Evolutionary conservation across 2,113 vertebrate species (phyloP), one percentile per base, ranked within the genome.

Genomic region (Micronycteris hirsuta): DNA sequence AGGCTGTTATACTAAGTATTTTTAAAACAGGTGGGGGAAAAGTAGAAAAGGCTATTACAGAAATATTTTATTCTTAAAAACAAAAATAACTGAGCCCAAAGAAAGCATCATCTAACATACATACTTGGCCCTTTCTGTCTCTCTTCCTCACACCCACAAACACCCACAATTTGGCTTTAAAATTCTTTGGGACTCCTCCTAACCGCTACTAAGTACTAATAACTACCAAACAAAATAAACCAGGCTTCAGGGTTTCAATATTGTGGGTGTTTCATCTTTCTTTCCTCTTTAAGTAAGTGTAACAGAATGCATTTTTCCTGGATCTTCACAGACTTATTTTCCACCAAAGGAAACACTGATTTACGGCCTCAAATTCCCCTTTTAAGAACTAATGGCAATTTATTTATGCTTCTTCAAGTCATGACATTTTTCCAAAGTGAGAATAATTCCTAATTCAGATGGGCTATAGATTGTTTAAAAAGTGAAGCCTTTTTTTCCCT

Each of bases 31-130:
- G 3, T 22, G 2, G 20, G 14, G 3, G 14, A 4, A 10, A 19
- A 9, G 31, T 38, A 54, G 56, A 15, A 84, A 91, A 93, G 9
- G 5, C 22, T 91, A 63, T 63, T 52, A 87, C 16, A n/a, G 10
- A 63, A 83, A 78, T 31, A 77, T 67, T 85, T 82, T 86, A 67
- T 68, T 94, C 71, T 54, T 90, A 96, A 91, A 47, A 74, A 96
- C 4, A 85, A 92, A 73, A 52, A 71, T 73, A 90, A 93, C 0
- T 67, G 17, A 13, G 13, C 31, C 22, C 71, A 86, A 93, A 88
- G 45, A 89, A 87, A 22, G 71, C 33, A 86, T 0, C 31, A 2
- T 28, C 43, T 31, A 83, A 83, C 33, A 86, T 17, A 86, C 11
- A 74, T 47, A 71, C 11, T 45, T 78, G 36, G 36, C 26, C 84